Evolutionary conservation across 1,140 invertebrate species (phyloP).

Genomic region (Triops longicaudatus): DNA sequence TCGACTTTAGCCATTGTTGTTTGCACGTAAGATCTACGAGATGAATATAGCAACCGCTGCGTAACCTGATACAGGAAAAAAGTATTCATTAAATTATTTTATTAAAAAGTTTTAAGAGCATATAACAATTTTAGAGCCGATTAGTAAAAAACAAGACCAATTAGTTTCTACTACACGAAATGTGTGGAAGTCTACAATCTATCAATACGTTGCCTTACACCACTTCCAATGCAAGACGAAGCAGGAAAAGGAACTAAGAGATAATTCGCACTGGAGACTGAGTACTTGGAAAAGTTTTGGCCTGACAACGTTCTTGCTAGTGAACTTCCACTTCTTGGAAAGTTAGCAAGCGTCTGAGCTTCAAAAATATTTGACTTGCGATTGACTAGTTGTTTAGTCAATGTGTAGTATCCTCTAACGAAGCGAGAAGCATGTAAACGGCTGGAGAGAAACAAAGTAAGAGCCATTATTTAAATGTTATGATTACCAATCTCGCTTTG

Average conservation of each 20-base stretch:
- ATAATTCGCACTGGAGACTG: background rate
- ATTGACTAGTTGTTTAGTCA: background rate
- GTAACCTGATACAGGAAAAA: background rate
- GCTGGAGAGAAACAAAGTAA: background rate
- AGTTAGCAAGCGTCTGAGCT: background rate
- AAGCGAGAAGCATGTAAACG: background rate
- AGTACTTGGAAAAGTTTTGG: background rate
- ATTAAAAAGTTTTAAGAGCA: background rate
- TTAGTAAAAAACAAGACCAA: background rate
- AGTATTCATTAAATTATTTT: background rate
- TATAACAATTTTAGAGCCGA: background rate
- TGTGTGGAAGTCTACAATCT: too few species aligned
- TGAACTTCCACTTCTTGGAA: background rate
- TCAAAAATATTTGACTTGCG: background rate
- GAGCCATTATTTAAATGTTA: background rate
- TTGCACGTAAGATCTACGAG: background rate
- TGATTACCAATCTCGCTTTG: background rate
- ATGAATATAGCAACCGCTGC: background rate
- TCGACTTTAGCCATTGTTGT: conserved; percentile 29
- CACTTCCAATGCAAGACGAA: background rate
- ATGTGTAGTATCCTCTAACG: background rate
- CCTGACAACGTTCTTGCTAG: background rate
- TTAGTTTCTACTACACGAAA: background rate
- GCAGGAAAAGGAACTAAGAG: background rate
- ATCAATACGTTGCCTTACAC: background rate